Base-by-base conservation (phyloP, 2,888 invertebrate species). In the Halocaridina rubra region DNA sequence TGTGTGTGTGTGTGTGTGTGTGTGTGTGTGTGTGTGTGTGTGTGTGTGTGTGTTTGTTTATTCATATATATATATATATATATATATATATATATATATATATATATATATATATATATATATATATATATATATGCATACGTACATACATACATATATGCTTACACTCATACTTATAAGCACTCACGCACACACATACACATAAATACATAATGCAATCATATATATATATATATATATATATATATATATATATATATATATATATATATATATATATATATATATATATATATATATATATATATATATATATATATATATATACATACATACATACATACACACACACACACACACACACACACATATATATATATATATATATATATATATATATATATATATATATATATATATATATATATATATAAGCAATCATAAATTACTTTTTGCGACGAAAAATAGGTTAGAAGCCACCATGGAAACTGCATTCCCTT, bases 71-170 rank as follows among this genome's bases (percentile, higher is more conserved):
- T 64, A 64, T 27, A 64, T 64, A 64, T 64, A 64, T 64, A 64
- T 64, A 64, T 27, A 64, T 27, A 64, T 27, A 64, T 64, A 64
- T 64, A 64, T 64, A 61, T 24, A 61, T 61, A 61, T 61, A 61
- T 24, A 61, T 61, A 61, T 61, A 61, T 61, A 64, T 64, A 64
- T 29, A 64, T 64, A 64, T 64, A 64, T 64, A 64, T 64, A 64
- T 64, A 64, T 64, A 64, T 64, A 64, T 64, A 64, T 64, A 64
- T 64, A 64, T 64, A 29, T 3, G 24, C 22, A 64, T 13, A 64
- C 27, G 13, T 24, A 24, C 4, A 67, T 24, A 24, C 2, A 27
- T 24, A 24, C 4, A 67, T 24, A 24, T 5, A 27, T 8, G 13
- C 3, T 27, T 27, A 27, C 16, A 27, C 16, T 27, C 0, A 27